Conservation (phyloP, 2,888 invertebrate species). For the Polydrusus cervinus region DNA sequence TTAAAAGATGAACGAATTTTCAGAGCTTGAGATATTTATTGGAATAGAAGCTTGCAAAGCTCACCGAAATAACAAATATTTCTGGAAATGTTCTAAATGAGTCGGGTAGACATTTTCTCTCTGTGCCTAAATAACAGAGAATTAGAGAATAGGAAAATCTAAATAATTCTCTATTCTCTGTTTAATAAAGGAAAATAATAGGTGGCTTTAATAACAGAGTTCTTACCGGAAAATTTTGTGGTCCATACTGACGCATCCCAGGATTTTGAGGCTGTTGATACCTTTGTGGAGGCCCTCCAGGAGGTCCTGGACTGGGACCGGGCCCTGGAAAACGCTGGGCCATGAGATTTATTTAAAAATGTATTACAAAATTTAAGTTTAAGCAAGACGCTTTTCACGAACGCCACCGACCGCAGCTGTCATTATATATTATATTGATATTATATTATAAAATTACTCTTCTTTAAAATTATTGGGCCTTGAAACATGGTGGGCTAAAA, state of each 20-base stretch:
- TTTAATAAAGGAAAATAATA: no score
- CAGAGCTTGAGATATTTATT: no score
- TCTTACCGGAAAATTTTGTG: slow-evolving; percentile 85
- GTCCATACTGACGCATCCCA: slow-evolving; percentile 81
- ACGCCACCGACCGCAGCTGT: background rate
- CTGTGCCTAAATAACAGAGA: no score
- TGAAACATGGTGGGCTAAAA: no score
- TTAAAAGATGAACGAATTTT: background rate
- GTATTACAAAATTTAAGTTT: background rate
- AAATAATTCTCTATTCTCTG: no score
- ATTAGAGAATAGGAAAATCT: no score
- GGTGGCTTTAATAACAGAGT: no score
- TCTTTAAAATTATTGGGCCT: background rate
- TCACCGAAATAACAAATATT: no score
- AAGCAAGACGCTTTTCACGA: background rate
- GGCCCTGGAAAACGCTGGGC: slow-evolving; percentile 75
- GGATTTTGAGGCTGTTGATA: slow-evolving; percentile 78
- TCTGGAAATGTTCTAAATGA: no score
- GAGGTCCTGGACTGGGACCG: slow-evolving; percentile 73
- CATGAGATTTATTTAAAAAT: slow-evolving; percentile 65
- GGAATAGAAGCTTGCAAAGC: no score
- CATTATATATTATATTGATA: no score
- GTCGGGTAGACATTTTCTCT: no score
- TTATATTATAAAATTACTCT: background rate
- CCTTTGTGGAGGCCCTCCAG: slow-evolving; percentile 75